phyloP scores from a whole-genome alignment of 2,888 invertebrate species.

The Lathronympha strigana region DNA sequence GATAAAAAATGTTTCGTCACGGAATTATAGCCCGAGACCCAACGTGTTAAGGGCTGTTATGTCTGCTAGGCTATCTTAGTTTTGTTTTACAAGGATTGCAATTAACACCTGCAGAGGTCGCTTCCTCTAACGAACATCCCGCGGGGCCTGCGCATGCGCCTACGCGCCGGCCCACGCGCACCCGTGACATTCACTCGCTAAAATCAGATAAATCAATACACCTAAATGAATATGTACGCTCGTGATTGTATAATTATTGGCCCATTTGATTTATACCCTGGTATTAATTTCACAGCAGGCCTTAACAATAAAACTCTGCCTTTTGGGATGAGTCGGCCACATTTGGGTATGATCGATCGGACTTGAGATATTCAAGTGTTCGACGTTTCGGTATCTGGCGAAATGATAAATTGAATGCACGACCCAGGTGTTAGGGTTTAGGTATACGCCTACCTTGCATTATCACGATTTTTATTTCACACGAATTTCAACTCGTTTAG shows the following conservation, averaged over 20 bases:
- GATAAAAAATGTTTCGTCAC: neutral
- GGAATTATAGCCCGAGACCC: neutral
- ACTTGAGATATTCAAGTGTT: slow-evolving; percentile 33
- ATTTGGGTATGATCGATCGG: slow-evolving; percentile 43
- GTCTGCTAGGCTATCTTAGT: neutral
- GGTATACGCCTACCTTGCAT: slow-evolving; percentile 20
- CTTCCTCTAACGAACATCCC: slow-evolving; percentile 43
- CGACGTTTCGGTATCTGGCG: slow-evolving; percentile 37
- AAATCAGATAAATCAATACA: slow-evolving; percentile 61
- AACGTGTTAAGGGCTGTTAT: neutral
- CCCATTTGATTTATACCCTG: slow-evolving; percentile 65
- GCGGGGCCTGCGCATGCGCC: slow-evolving; percentile 60
- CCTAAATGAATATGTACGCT: slow-evolving; percentile 53
- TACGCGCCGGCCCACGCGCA: slow-evolving; percentile 53
- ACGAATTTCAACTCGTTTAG: neutral
- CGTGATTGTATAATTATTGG: slow-evolving; percentile 62
- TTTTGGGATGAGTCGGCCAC: slow-evolving; percentile 41
- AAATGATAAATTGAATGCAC: slow-evolving; percentile 39
- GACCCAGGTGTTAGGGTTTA: slow-evolving; percentile 28
- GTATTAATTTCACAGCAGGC: slow-evolving; percentile 59
- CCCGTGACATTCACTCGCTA: slow-evolving; percentile 52
- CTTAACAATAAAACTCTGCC: slow-evolving; percentile 48
- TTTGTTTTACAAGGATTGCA: slow-evolving; percentile 49
- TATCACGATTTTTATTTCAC: slow-evolving; percentile 3
- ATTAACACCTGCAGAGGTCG: slow-evolving; percentile 69